These are phyloP conservation scores for Gallinago stenura DNA, from an alignment of 2,797 vertebrate species.

Conservation along the genomic window DNA sequence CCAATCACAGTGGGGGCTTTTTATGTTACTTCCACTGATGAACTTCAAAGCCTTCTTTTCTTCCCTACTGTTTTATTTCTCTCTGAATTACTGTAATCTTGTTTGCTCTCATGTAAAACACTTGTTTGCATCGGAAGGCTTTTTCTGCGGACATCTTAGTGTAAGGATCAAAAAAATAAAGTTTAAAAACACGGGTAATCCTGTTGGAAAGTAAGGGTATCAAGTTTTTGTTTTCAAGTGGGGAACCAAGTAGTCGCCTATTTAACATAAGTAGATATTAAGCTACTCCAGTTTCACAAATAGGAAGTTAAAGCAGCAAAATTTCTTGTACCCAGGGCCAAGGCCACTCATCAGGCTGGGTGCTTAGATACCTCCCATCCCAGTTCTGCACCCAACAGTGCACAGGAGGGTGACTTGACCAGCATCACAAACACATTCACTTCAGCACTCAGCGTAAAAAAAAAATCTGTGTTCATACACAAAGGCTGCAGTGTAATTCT, in stretches of 20 bases:
- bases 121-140: background rate
- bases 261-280: background rate
- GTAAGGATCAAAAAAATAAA: background rate
- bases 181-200: background rate
- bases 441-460: accelerated
- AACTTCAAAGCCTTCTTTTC: conserved; percentile 60
- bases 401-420: background rate
- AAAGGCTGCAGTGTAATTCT: background rate
- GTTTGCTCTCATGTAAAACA: conserved; percentile 26
- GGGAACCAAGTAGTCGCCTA: background rate
- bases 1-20: conserved; percentile 47
- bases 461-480: background rate
- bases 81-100: conserved; percentile 50
- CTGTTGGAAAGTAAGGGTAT: background rate
- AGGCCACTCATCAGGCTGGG: background rate
- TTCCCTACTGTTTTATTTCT: conserved; percentile 52
- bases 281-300: background rate
- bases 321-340: background rate
- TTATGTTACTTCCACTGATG: conserved; percentile 51
- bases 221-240: background rate
- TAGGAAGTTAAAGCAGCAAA: background rate
- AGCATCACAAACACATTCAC: background rate
- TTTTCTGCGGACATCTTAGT: background rate
- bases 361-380: background rate
- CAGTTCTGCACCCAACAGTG: background rate